A percentile compares a stretch with the other conserved stretches of the same genome.
phyloP scores from a whole-genome alignment of 2,888 invertebrate species.

The Drosophila histrio region DNA sequence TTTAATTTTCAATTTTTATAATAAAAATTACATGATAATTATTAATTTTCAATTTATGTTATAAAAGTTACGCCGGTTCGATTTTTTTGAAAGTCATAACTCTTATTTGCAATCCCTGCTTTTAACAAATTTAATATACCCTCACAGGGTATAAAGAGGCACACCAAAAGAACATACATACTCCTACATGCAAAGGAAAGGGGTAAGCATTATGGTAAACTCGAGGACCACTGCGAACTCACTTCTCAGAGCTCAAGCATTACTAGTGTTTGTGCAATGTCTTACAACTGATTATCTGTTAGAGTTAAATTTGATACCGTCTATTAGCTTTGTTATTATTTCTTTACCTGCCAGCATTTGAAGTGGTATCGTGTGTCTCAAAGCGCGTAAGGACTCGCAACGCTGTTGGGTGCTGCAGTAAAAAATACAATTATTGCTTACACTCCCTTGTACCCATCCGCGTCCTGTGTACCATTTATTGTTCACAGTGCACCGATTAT shows the following conservation, averaged over 20 bases:
- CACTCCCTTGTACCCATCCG: constrained; percentile 14
- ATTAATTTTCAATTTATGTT: too few species aligned
- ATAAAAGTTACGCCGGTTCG: too few species aligned
- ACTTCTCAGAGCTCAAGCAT: constrained; percentile 64
- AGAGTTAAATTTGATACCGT: constrained; percentile 83
- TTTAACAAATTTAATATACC: too few species aligned
- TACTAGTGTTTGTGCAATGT: constrained; percentile 47
- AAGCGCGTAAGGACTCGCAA: constrained; percentile 46
- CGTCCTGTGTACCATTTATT: constrained; percentile 35
- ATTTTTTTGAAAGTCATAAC: too few species aligned
- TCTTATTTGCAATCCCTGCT: too few species aligned
- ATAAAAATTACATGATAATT: too few species aligned
- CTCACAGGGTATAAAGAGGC: too few species aligned
- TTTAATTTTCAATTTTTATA: too few species aligned
- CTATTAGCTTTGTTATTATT: constrained; percentile 82
- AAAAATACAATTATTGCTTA: constrained; percentile 45
- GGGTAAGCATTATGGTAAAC: constrained; percentile 34
- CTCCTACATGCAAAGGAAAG: constrained; percentile 14
- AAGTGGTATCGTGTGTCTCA: constrained; percentile 81
- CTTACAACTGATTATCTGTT: constrained; percentile 75
- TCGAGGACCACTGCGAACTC: constrained; percentile 27
- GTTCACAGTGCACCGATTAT: constrained; percentile 14
- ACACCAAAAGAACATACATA: background rate
- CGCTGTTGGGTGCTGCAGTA: constrained; percentile 44
- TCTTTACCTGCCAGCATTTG: constrained; percentile 70